Evolutionary conservation across 1,140 invertebrate genomes (phyloP).

Genomic region (Zaprionus capensis): DNA sequence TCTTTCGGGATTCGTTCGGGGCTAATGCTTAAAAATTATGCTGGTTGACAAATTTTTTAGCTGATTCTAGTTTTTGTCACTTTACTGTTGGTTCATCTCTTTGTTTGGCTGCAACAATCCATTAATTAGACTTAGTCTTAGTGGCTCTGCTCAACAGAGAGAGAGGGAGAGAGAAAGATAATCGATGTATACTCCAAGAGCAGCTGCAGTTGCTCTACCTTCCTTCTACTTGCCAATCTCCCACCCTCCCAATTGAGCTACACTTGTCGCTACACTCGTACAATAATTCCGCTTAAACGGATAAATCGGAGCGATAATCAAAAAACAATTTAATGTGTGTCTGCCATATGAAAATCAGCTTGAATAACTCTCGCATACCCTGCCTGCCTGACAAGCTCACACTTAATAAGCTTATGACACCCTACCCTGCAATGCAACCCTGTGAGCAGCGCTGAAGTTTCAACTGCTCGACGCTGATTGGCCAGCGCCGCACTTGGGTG

Average conservation of each 20-base stretch:
- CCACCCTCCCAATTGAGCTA: constrained; percentile 11
- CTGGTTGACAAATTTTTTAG: constrained; percentile 75
- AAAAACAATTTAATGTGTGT: constrained; percentile 66
- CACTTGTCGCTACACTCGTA: constrained; percentile 61
- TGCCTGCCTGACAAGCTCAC: constrained; percentile 12
- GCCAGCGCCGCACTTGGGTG: constrained; percentile 13
- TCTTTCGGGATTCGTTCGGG: constrained; percentile 9
- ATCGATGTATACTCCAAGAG: constrained; percentile 15
- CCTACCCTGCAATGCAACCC: constrained; percentile 59
- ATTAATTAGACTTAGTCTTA: constrained; percentile 70
- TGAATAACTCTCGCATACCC: not conserved
- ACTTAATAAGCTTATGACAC: constrained; percentile 77
- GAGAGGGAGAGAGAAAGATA: not conserved
- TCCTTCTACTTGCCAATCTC: not conserved
- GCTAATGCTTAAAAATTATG: constrained; percentile 80
- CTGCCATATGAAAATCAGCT: constrained; percentile 31
- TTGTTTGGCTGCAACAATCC: constrained; percentile 56
- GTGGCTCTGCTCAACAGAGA: constrained; percentile 5
- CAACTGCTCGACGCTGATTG: constrained; percentile 45
- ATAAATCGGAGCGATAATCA: constrained; percentile 69
- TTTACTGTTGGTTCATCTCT: constrained; percentile 28
- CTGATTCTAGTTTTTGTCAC: constrained; percentile 17
- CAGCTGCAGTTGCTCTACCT: constrained; percentile 49
- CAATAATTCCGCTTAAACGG: constrained; percentile 81
- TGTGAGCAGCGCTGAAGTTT: constrained; percentile 46